A percentile compares a stretch with the other conserved stretches of the same genome.
Evolutionary conservation across 2,113 vertebrate species (phyloP).

Genomic region (Lamprotornis superbus): DNA sequence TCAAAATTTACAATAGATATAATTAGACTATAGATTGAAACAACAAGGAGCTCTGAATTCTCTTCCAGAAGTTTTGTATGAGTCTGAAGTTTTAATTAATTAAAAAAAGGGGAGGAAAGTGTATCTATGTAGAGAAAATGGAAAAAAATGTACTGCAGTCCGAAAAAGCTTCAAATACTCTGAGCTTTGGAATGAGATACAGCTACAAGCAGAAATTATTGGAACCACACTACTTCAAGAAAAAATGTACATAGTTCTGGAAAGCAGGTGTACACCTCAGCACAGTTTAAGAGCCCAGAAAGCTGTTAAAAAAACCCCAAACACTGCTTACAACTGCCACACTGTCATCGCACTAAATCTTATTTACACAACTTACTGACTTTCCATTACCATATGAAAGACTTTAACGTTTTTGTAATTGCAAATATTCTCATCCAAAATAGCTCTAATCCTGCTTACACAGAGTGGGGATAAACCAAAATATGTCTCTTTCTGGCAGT

Average conservation of each 20-base stretch:
- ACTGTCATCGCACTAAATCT: not conserved
- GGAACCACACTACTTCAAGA: not conserved
- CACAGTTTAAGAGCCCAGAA: not conserved
- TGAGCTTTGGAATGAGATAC: not conserved
- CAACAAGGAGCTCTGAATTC: not conserved
- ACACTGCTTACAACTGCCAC: not conserved
- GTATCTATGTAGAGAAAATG: not conserved
- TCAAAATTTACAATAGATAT: not conserved
- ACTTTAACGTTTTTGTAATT: slow-evolving; percentile 1
- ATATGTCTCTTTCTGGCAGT: not conserved
- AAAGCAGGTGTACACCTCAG: not conserved
- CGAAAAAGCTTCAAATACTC: not conserved
- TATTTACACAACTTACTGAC: slow-evolving; percentile 23
- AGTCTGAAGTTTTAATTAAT: not conserved
- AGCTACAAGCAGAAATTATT: not conserved
- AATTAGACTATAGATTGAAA: not conserved
- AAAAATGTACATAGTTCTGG: not conserved
- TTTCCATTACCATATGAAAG: slow-evolving; percentile 21
- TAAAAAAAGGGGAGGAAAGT: too few species aligned
- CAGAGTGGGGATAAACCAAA: not conserved
- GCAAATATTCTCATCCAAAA: slow-evolving; percentile 31
- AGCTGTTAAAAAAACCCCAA: not conserved
- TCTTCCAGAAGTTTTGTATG: not conserved
- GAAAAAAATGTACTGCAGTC: not conserved
- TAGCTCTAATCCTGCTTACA: not conserved